A percentile compares a stretch with the other conserved stretches of the same genome.
Evolutionary conservation across 2,113 vertebrate genomes (phyloP).

Genomic region (Oncorhynchus gorbuscha): DNA sequence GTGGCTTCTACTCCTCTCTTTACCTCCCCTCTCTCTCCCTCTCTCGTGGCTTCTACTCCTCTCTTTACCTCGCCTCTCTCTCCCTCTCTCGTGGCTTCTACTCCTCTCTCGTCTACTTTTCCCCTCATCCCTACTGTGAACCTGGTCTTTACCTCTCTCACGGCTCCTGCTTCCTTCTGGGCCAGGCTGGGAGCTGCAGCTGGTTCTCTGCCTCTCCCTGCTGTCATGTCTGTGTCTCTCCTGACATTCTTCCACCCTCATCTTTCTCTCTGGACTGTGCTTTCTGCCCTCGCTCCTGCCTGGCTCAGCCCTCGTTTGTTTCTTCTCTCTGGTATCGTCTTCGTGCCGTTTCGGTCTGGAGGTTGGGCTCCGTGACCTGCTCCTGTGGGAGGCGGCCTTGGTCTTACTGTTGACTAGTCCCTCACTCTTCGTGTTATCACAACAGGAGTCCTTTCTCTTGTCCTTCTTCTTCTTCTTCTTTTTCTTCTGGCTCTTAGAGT

Average conservation of each 20-base stretch:
- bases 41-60: conserved; percentile 36
- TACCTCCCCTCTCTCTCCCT: not conserved
- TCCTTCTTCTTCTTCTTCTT: conserved; percentile 75
- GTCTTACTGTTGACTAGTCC: conserved; percentile 72
- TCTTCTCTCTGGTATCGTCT: conserved; percentile 57
- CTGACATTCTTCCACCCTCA: conserved; percentile 64
- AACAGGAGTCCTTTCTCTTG: conserved; percentile 79
- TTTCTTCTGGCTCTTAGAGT: conserved; percentile 73
- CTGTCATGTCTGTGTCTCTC: conserved; percentile 56
- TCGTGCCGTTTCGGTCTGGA: conserved; percentile 49
- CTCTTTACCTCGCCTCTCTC: conserved; percentile 41
- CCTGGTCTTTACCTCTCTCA: conserved; percentile 47
- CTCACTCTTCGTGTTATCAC: conserved; percentile 72
- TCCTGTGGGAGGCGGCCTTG: conserved; percentile 62
- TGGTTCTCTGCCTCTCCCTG: conserved; percentile 54
- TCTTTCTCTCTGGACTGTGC: conserved; percentile 68
- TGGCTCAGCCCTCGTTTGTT: conserved; percentile 57
- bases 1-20: conserved; percentile 28
- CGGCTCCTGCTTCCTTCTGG: conserved; percentile 30
- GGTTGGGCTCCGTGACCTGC: conserved; percentile 65
- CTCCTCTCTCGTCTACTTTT: not conserved
- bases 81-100: conserved; percentile 50
- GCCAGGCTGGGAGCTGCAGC: conserved; percentile 41
- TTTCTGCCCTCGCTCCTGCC: conserved; percentile 64
- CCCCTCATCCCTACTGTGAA: not conserved